Base-by-base conservation (phyloP, 2,113 vertebrate species). In the Chloebia gouldiae region DNA sequence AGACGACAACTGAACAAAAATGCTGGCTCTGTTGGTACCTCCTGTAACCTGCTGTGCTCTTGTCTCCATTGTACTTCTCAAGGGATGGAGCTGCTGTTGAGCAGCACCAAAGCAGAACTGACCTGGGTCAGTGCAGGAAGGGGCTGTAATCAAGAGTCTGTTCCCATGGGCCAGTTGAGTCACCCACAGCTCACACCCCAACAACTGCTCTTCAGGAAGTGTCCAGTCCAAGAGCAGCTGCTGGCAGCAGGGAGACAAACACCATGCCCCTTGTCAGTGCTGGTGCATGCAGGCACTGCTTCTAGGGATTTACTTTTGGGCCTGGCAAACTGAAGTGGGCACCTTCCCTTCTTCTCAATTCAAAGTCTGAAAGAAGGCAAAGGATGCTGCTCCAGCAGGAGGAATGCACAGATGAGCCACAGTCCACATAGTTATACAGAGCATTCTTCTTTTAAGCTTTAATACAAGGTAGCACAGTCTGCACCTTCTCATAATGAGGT, bases 401-500 rank as follows among this genome's bases (percentile, higher is more conserved):
- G 39, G 39, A 59, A 54, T 1, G 22, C 50, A 92, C 14, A 80
- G 90, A 90, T 60, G 61, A 91, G 69, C 91, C 81, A 89, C 61
- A 87, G 81, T 88, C 65, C 96, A 90, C 60, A 51, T 33, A 45
- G 11, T 25, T 82, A 63, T 56, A 92, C 45, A 83, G 68, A 83
- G 91, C 71, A 7, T 72, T 96, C 84, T 77, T 91, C 47, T 91
- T 91, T 91, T 91, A 94, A 93, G 95, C 96, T 96, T 96, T 96
- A 96, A 96, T 95, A 91, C 72, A 96, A 93, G 79, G 47, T 81
- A 81, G 86, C 70, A 95, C 73, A 95, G 86, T 92, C 81, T 95
- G 88, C 45, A 66, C 69, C 91, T 95, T 96, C 88, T 96, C 49
- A 91, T 87, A 64, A 94, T 97, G 97, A 97, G 96, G 96, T 97